Evolutionary conservation across 2,113 vertebrate genomes (phyloP).

Genomic region (rabbit (Oryctolagus cuniculus)): DNA sequence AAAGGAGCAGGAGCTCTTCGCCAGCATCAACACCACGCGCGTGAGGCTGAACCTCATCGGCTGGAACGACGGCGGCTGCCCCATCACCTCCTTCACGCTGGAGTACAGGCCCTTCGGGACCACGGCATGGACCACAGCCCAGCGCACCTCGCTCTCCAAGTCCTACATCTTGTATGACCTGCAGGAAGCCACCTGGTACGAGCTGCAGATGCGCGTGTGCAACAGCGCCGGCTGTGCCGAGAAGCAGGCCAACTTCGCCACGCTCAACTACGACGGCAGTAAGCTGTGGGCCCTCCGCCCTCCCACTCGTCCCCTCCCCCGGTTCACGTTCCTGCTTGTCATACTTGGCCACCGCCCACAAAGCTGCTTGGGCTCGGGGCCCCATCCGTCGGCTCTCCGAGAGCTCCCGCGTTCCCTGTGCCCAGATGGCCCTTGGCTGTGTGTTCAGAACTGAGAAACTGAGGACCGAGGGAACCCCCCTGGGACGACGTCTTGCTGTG

Average conservation of each 20-base stretch:
- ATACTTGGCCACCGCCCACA: not conserved
- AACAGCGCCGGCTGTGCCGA: conserved; percentile 98
- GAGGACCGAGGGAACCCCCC: not conserved
- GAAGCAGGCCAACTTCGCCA: conserved; percentile 96
- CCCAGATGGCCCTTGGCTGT: not conserved
- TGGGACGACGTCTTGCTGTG: not conserved
- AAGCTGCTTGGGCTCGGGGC: not conserved
- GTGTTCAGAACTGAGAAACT: not conserved
- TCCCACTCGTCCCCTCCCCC: not conserved
- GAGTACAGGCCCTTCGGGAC: conserved; percentile 97
- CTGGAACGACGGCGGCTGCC: conserved; percentile 99
- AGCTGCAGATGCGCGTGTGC: conserved; percentile 98
- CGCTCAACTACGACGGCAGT: conserved; percentile 97
- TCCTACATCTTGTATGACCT: conserved; percentile 97
- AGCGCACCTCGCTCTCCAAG: conserved; percentile 96
- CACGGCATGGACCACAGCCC: conserved; percentile 95
- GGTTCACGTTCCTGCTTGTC: fast-evolving
- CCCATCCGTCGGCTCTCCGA: not conserved
- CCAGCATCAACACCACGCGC: conserved; percentile 96
- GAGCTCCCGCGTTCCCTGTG: not conserved
- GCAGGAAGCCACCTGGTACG: conserved; percentile 98
- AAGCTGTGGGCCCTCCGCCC: conserved; percentile 85
- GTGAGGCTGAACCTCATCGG: conserved; percentile 96
- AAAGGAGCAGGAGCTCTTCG: conserved; percentile 98
- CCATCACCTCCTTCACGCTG: conserved; percentile 97